Evolutionary conservation across 2,797 vertebrate genomes (phyloP).

Genomic region (Sebastes paucispinis): DNA sequence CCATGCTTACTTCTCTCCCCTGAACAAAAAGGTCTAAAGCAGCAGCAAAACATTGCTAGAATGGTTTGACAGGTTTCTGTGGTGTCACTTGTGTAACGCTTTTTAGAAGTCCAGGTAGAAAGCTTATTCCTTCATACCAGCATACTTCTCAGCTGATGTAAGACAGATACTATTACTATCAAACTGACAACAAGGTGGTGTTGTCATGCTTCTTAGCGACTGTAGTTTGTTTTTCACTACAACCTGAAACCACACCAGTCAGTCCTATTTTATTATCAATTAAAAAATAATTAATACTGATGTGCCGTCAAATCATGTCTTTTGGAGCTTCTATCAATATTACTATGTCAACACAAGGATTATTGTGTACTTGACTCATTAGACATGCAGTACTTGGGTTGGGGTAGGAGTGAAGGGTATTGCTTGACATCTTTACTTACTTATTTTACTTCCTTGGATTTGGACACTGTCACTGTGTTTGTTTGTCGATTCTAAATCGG

Average conservation of each 20-base stretch:
- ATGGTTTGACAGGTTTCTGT: slow-evolving; percentile 12
- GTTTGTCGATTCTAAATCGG: too few species aligned
- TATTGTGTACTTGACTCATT: neutral
- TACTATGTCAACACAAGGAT: neutral
- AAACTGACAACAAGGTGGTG: slow-evolving; percentile 15
- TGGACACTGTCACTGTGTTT: neutral
- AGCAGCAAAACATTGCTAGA: slow-evolving; percentile 5
- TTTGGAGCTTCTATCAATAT: neutral
- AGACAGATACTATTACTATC: slow-evolving; percentile 1
- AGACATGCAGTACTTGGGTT: neutral
- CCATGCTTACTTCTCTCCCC: neutral
- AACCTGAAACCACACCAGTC: slow-evolving; percentile 8
- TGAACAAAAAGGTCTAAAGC: neutral
- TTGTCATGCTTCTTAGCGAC: neutral
- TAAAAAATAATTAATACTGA: neutral
- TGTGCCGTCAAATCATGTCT: slow-evolving; percentile 4
- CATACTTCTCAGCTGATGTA: neutral
- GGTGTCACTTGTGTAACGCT: neutral
- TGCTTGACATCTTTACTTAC: neutral
- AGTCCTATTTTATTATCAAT: neutral
- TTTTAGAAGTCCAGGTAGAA: neutral
- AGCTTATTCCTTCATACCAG: neutral
- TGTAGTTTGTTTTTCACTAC: slow-evolving; percentile 3
- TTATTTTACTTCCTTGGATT: neutral
- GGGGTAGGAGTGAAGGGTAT: neutral